Evolutionary conservation across 2,113 vertebrate species (phyloP).

Genomic region (Cercocebus atys): DNA sequence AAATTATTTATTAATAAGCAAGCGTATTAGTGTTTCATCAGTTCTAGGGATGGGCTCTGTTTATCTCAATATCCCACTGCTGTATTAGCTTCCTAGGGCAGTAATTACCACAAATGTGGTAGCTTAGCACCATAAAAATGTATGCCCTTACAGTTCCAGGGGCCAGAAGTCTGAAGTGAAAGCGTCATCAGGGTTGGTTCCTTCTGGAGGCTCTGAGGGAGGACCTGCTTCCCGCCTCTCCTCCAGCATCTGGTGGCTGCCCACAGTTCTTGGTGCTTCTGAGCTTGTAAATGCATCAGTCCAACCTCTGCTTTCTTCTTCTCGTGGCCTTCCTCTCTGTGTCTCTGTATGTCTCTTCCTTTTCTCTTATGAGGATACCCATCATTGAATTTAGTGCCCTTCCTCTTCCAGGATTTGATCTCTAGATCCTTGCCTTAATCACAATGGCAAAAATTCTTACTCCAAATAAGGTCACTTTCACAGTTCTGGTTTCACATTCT

Average conservation of each 20-base stretch:
- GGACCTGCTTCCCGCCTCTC: neutral
- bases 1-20: neutral
- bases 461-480: neutral
- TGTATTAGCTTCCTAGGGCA: neutral
- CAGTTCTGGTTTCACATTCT: neutral
- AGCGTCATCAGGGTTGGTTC: neutral
- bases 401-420: neutral
- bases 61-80: neutral
- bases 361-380: neutral
- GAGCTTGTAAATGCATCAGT: neutral
- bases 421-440: neutral
- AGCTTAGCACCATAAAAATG: neutral
- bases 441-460: neutral
- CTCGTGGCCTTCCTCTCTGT: fast-evolving
- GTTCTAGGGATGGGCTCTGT: neutral
- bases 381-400: neutral
- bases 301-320: neutral
- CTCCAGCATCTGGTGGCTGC: neutral
- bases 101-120: neutral
- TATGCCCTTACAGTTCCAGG: neutral
- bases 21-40: neutral
- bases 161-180: neutral
- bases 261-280: neutral
- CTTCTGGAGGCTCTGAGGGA: neutral
- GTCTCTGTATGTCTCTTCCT: neutral